phyloP scores from a whole-genome alignment of 2,888 invertebrate species.

The Megamerina dolium region DNA sequence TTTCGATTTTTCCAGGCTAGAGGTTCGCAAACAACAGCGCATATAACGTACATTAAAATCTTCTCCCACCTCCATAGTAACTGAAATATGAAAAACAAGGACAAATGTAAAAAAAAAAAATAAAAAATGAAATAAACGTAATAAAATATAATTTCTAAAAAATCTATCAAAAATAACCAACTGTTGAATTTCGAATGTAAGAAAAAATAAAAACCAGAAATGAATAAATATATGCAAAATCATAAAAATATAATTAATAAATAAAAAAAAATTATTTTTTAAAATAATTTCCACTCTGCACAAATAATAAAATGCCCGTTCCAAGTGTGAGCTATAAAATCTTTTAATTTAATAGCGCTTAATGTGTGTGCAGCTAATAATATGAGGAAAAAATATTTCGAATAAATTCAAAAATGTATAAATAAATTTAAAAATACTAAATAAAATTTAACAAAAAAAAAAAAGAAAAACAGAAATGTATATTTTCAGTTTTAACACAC shows the following conservation, averaged over 20 bases:
- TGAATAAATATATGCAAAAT: too few species aligned
- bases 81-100: not conserved
- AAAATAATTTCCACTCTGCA: not conserved
- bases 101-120: conserved; percentile 6
- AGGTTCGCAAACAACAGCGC: conserved; percentile 19
- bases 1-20: conserved; percentile 41
- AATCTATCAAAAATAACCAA: too few species aligned
- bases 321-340: not conserved
- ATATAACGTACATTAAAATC: not conserved
- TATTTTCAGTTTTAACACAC: too few species aligned
- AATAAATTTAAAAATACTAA: too few species aligned
- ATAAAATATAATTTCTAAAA: too few species aligned
- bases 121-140: conserved; percentile 15
- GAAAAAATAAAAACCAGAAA: too few species aligned
- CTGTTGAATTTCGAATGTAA: too few species aligned
- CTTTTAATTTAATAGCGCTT: not conserved
- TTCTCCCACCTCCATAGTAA: not conserved
- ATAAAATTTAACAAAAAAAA: too few species aligned
- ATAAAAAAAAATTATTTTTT: conserved; percentile 4
- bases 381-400: too few species aligned
- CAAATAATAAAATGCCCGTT: not conserved
- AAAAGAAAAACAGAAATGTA: too few species aligned
- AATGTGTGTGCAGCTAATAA: not conserved
- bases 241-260: not conserved
- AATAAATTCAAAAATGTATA: too few species aligned